Evolutionary conservation across 2,797 vertebrate species (phyloP).

Genomic region (Lindbergichthys nudifrons): DNA sequence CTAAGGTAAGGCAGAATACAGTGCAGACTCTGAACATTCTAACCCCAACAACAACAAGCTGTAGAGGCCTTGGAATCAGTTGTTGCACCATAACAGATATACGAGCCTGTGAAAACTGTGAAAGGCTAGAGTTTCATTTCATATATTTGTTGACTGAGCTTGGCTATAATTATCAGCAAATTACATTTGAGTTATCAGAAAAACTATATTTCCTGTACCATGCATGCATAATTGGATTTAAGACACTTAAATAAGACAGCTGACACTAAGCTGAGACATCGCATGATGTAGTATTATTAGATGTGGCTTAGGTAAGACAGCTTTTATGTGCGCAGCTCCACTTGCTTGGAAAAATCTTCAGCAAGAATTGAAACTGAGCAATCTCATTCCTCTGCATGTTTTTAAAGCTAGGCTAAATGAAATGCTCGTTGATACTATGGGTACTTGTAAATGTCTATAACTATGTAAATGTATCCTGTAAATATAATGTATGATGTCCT

Average conservation of each 20-base stretch:
- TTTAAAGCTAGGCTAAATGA: too few species aligned
- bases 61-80: slow-evolving; percentile 14
- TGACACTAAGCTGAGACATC: too few species aligned
- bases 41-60: slow-evolving; percentile 16
- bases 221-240: slow-evolving; percentile 3
- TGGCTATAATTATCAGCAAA: slow-evolving; percentile 5
- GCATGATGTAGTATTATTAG: too few species aligned
- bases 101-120: slow-evolving; percentile 16
- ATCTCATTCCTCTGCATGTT: too few species aligned
- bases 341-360: too few species aligned
- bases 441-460: too few species aligned
- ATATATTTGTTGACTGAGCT: background rate
- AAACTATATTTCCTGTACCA: background rate
- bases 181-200: slow-evolving; percentile 14
- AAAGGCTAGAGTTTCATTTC: slow-evolving; percentile 30
- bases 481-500: too few species aligned
- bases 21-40: slow-evolving; percentile 11
- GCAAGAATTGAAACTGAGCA: too few species aligned
- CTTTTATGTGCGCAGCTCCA: too few species aligned
- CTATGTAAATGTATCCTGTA: too few species aligned
- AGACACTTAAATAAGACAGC: background rate
- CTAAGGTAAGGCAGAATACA: background rate
- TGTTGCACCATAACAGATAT: slow-evolving; percentile 7
- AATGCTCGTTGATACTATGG: too few species aligned
- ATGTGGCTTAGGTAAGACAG: too few species aligned